Conservation (phyloP, 35 echinoderm and acorn worm species). For the Acanthaster planci region DNA sequence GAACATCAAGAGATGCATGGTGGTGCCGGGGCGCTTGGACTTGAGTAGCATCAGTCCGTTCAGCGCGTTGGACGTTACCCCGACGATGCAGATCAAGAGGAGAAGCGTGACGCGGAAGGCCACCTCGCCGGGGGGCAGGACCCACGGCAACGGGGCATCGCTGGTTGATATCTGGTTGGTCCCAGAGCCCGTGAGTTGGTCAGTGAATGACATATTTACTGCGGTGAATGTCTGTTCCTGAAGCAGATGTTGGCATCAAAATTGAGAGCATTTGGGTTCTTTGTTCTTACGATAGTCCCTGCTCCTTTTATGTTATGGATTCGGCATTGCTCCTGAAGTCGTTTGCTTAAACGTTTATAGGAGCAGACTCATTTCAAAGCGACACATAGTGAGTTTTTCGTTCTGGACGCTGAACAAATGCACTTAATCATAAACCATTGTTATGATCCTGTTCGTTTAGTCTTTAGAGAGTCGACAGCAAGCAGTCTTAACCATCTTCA, state of each 20-base stretch:
- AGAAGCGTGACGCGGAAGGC: background rate
- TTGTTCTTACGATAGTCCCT: background rate
- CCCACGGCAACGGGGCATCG: background rate
- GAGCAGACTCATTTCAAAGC: too few species aligned
- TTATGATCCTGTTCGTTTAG: too few species aligned
- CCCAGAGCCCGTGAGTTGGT: background rate
- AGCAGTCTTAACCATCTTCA: too few species aligned
- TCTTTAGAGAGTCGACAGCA: too few species aligned
- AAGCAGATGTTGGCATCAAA: background rate
- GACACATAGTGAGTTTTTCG: too few species aligned
- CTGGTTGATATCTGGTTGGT: background rate
- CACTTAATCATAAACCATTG: too few species aligned
- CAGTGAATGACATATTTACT: background rate
- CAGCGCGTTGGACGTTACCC: background rate
- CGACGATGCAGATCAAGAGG: background rate
- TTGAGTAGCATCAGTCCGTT: conserved; percentile 18
- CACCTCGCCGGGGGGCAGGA: background rate
- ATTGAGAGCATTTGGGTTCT: background rate
- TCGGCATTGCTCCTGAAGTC: too few species aligned
- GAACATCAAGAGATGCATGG: conserved; percentile 6
- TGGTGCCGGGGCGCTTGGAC: background rate
- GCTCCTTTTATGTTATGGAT: background rate
- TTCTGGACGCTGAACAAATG: too few species aligned
- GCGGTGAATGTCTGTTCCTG: too few species aligned
- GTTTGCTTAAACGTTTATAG: too few species aligned